These are phyloP conservation scores for Erethizon dorsatum DNA, from an alignment of 2,797 vertebrate species.

Conservation along the genomic window DNA sequence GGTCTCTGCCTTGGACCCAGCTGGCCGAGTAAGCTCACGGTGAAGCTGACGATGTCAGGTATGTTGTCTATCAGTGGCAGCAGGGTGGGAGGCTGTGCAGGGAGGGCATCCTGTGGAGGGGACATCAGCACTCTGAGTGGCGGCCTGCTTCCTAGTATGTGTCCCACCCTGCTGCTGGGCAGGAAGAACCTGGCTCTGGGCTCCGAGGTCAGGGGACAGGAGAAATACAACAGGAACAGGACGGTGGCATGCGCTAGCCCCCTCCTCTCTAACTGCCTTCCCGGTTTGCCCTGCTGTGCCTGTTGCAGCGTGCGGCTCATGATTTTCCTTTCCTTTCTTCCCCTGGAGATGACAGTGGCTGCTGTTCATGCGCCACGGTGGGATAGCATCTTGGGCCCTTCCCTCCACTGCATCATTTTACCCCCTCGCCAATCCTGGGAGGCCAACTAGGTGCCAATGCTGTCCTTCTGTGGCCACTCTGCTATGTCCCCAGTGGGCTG, in stretches of 20 bases:
- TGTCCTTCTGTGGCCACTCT: background rate
- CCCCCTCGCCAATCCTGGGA: background rate
- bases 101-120: too few relatives aligned
- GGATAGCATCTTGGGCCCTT: background rate
- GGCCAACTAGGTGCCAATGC: background rate
- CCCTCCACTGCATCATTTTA: slow-evolving; percentile 31
- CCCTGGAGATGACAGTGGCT: background rate
- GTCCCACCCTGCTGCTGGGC: background rate
- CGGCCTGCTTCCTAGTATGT: background rate
- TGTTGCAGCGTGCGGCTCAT: slow-evolving; percentile 46
- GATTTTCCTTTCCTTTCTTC: slow-evolving; percentile 51
- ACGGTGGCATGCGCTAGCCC: accelerated
- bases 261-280: background rate
- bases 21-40: background rate
- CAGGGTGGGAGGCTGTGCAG: background rate
- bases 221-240: background rate
- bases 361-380: slow-evolving; percentile 17
- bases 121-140: background rate
- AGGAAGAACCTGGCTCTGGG: background rate
- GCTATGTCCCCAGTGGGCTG: background rate
- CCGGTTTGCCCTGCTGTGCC: background rate
- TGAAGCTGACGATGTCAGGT: background rate
- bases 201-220: background rate
- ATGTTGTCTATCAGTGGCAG: background rate
- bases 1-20: background rate